Evolutionary conservation across 2,113 vertebrate genomes (phyloP).

Genomic region (Apaloderma vittatum): DNA sequence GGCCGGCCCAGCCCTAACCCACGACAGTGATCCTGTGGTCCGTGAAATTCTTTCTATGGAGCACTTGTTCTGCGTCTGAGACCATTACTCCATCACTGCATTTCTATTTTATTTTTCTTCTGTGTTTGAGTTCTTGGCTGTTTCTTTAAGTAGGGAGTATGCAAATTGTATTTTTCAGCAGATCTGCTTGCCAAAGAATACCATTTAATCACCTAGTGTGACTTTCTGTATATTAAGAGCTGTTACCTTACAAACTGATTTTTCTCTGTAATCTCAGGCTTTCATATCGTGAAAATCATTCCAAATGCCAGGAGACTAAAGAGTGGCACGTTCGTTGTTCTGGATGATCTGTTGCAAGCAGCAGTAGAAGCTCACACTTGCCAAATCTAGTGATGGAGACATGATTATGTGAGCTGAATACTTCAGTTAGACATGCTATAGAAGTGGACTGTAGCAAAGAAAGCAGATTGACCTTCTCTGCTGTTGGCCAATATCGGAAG

Average conservation of each 20-base stretch:
- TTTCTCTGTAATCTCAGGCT: background rate
- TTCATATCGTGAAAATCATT: background rate
- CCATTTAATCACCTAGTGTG: background rate
- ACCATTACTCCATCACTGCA: background rate
- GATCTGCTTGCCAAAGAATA: background rate
- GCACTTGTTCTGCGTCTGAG: background rate
- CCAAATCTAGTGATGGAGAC: background rate
- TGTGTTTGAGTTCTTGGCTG: background rate
- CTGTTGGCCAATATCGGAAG: background rate
- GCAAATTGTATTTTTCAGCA: slow-evolving; percentile 9
- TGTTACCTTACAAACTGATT: background rate
- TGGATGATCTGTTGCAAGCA: background rate
- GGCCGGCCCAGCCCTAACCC: too few species aligned
- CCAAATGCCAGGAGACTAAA: background rate
- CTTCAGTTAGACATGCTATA: background rate
- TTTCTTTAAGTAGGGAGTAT: background rate
- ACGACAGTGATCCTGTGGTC: too few species aligned
- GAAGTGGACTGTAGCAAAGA: background rate
- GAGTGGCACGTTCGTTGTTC: background rate
- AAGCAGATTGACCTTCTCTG: background rate
- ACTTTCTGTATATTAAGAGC: background rate
- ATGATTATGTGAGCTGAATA: background rate
- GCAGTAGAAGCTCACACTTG: background rate
- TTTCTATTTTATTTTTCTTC: background rate
- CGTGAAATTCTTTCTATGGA: background rate